phyloP scores from a whole-genome alignment of 53 echinoderm and acorn worm species.

The Crossaster papposus region DNA sequence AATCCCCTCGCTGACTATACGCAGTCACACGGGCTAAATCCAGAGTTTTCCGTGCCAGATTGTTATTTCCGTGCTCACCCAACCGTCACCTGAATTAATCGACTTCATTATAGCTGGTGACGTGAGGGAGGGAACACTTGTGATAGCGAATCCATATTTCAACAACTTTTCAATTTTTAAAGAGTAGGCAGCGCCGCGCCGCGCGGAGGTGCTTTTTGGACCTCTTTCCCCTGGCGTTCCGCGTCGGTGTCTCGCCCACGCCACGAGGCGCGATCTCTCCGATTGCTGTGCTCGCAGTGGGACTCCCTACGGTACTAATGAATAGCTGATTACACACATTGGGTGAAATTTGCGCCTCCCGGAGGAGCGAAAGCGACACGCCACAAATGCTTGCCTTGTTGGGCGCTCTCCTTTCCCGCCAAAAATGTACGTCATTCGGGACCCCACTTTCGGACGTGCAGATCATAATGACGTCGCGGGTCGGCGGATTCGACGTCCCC shows the following conservation, averaged over 20 bases:
- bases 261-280: conserved; percentile 42
- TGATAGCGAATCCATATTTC: conserved; percentile 66
- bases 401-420: conserved; percentile 53
- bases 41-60: conserved; percentile 52
- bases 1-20: conserved; percentile 2
- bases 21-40: background rate
- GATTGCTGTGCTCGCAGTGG: conserved; percentile 33
- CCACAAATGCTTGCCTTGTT: conserved; percentile 51
- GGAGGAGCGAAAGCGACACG: conserved; percentile 63
- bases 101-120: conserved; percentile 63
- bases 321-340: conserved; percentile 67
- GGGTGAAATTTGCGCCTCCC: conserved; percentile 70
- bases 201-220: conserved; percentile 11
- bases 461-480: conserved; percentile 13
- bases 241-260: conserved; percentile 29
- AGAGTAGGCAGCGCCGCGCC: conserved; percentile 19
- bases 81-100: conserved; percentile 65
- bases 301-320: conserved; percentile 65
- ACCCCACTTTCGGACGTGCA: conserved; percentile 34
- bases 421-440: conserved; percentile 45
- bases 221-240: conserved; percentile 31
- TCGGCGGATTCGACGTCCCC: background rate
- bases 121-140: conserved; percentile 73
- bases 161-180: conserved; percentile 65
- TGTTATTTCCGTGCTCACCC: conserved; percentile 60